Percentiles rank a stretch among this genome's conserved stretches.
Conservation (phyloP, 2,888 invertebrate genomes). For the Tetranychus piercei region DNA sequence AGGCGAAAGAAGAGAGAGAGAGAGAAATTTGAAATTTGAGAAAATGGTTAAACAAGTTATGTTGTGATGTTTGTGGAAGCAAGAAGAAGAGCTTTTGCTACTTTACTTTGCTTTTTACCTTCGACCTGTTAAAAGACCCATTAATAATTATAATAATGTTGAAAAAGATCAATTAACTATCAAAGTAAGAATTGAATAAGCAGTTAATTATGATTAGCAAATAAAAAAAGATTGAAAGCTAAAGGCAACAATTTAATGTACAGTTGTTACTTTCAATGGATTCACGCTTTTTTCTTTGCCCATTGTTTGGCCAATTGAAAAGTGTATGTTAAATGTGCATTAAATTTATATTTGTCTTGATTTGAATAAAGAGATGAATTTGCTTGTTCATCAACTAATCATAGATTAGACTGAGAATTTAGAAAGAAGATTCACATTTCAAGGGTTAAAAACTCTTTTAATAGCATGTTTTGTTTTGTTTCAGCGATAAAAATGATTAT, state of each 20-base stretch:
- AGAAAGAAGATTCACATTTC: no score
- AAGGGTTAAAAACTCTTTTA: no score
- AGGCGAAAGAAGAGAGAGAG: conserved; percentile 8
- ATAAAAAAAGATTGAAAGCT: neutral
- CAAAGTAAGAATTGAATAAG: neutral
- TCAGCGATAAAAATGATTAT: no score
- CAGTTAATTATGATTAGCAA: neutral
- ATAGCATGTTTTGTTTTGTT: no score
- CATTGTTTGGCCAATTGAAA: no score
- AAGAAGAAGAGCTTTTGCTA: neutral
- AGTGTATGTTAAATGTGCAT: no score
- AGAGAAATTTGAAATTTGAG: conserved; percentile 1
- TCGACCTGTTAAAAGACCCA: neutral
- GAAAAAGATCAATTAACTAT: neutral
- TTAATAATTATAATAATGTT: neutral
- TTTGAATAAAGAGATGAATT: no score
- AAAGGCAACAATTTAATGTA: neutral
- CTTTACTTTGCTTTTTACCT: neutral
- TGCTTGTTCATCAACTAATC: no score
- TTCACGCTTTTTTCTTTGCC: no score
- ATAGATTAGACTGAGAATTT: no score
- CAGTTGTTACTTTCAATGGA: neutral
- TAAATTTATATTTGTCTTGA: no score
- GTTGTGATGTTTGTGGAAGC: neutral
- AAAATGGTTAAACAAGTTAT: neutral